Evolutionary conservation across 2,888 invertebrate species (phyloP).

Genomic region (Drosophila buzzatii): DNA sequence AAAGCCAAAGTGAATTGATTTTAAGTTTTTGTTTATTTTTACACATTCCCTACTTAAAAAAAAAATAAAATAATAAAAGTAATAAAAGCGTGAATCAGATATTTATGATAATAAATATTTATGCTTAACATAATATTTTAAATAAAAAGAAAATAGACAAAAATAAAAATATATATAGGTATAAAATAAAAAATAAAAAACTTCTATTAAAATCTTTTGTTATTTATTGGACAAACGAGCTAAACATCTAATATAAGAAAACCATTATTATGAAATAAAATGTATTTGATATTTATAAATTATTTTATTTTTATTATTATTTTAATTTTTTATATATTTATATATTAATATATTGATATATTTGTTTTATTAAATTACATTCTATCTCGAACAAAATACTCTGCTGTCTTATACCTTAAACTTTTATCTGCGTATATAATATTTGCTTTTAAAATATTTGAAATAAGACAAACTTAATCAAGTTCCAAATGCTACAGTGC

Average conservation of each 20-base stretch:
- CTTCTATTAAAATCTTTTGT: not conserved
- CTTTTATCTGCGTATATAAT: not conserved
- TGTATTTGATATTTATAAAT: too few relatives aligned
- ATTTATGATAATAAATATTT: too few relatives aligned
- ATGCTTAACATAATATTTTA: too few relatives aligned
- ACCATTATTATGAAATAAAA: too few relatives aligned
- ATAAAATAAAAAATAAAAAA: not conserved
- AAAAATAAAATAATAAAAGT: too few relatives aligned
- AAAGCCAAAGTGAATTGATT: not conserved
- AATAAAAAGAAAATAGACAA: too few relatives aligned
- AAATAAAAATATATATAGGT: not conserved
- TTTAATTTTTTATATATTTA: too few relatives aligned
- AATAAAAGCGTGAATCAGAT: too few relatives aligned
- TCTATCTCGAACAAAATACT: not conserved
- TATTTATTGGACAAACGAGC: not conserved
- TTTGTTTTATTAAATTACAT: too few relatives aligned
- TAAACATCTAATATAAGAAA: not conserved
- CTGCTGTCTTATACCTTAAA: not conserved
- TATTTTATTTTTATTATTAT: too few relatives aligned
- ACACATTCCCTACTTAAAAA: not conserved
- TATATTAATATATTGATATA: too few relatives aligned
- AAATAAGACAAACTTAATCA: constrained; percentile 1
- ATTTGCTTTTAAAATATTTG: not conserved
- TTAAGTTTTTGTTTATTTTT: not conserved
- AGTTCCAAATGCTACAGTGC: not conserved